phyloP scores from a whole-genome alignment of 2,888 invertebrate species.

The Neuroscelio doddi region DNA sequence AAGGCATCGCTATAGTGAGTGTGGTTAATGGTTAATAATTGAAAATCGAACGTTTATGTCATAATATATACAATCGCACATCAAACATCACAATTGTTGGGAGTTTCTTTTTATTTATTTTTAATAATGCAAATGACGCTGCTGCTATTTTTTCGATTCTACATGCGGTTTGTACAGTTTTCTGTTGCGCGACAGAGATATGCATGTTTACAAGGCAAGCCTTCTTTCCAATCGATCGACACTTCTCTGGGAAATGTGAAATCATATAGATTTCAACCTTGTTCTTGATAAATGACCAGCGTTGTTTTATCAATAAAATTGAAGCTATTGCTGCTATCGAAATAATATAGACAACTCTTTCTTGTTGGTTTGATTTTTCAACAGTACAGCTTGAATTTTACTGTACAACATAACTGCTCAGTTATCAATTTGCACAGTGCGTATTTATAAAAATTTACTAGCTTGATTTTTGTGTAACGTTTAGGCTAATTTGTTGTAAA shows the following conservation, averaged over 20 bases:
- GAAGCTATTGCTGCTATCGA: no score
- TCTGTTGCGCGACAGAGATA: conserved; percentile 49
- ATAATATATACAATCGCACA: conserved; percentile 39
- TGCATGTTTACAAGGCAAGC: conserved; percentile 49
- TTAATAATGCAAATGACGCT: no score
- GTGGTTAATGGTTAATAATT: conserved; percentile 28
- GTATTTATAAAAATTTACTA: conserved; percentile 38
- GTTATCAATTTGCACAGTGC: no score
- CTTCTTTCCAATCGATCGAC: conserved; percentile 30
- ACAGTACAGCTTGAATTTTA: no score
- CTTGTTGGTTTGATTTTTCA: no score
- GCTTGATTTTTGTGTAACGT: conserved; percentile 34
- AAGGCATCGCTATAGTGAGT: conserved; percentile 38
- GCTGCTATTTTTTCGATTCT: conserved; percentile 30
- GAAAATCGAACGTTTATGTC: conserved; percentile 41
- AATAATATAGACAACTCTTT: no score
- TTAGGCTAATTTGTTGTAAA: conserved; percentile 43
- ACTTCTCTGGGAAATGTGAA: conserved; percentile 24
- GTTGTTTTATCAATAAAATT: no score
- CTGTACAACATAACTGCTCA: no score
- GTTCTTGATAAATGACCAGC: conserved; percentile 18
- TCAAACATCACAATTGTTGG: neutral
- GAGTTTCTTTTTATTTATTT: neutral
- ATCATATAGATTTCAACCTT: conserved; percentile 1
- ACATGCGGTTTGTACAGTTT: conserved; percentile 40